These are phyloP conservation scores for Latrodectus elegans DNA, from an alignment of 2,888 invertebrate species.

Conservation along the genomic window DNA sequence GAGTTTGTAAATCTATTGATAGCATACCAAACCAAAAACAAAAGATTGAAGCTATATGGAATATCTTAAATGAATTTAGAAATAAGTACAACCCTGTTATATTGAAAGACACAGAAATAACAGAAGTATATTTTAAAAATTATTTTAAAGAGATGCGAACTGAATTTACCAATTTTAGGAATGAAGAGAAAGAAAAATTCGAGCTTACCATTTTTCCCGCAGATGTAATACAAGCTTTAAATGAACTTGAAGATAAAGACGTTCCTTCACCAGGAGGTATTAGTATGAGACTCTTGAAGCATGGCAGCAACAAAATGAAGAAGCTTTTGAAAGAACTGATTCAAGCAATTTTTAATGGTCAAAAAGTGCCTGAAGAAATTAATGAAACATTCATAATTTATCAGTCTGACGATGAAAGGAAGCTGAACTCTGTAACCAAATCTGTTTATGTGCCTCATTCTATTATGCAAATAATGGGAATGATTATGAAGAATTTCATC, in stretches of 20 bases:
- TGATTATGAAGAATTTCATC: slow-evolving; percentile 18
- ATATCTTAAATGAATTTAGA: slow-evolving; percentile 17
- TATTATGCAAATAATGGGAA: slow-evolving; percentile 21
- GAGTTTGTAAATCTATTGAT: slow-evolving; percentile 13
- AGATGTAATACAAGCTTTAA: slow-evolving; percentile 17
- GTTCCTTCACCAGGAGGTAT: slow-evolving; percentile 14
- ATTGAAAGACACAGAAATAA: not conserved
- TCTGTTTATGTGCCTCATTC: slow-evolving; percentile 1
- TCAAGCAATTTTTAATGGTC: slow-evolving; percentile 30
- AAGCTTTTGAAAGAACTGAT: slow-evolving; percentile 16
- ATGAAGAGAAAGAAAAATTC: not conserved
- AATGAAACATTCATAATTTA: slow-evolving; percentile 18
- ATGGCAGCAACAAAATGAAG: slow-evolving; percentile 18
- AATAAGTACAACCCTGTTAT: not conserved
- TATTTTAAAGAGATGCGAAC: slow-evolving; percentile 8
- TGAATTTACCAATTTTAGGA: not conserved
- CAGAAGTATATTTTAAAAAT: not conserved
- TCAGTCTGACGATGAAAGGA: not conserved
- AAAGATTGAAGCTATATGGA: slow-evolving; percentile 6
- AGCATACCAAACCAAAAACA: slow-evolving; percentile 4
- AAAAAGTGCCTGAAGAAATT: slow-evolving; percentile 23
- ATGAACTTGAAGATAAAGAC: slow-evolving; percentile 22
- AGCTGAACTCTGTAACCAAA: not conserved
- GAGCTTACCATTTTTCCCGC: not conserved
- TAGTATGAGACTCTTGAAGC: slow-evolving; percentile 9